phyloP scores from a whole-genome alignment of 2,888 invertebrate genomes.

The Plebejus argus region DNA sequence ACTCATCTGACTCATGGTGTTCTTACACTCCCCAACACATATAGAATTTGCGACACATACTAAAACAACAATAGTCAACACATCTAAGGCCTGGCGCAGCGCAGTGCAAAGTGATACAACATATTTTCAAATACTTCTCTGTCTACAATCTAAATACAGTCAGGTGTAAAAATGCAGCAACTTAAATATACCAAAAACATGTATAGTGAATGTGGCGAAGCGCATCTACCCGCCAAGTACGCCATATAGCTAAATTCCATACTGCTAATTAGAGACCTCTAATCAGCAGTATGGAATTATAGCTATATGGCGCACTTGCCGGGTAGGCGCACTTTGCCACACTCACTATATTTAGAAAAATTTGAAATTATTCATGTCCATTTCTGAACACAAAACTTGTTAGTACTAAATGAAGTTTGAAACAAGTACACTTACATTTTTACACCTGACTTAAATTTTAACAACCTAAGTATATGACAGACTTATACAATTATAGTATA shows the following conservation, averaged over 20 bases:
- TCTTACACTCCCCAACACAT: constrained; percentile 52
- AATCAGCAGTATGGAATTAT: too few species aligned
- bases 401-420: not conserved
- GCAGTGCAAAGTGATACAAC: constrained; percentile 25
- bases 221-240: too few species aligned
- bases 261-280: too few species aligned
- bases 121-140: constrained; percentile 5
- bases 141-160: not conserved
- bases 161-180: not conserved
- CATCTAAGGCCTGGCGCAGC: constrained; percentile 63
- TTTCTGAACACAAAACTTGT: not conserved
- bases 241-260: too few species aligned
- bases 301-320: too few species aligned
- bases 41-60: constrained; percentile 58
- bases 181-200: not conserved
- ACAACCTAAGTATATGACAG: constrained; percentile 15
- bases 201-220: too few species aligned
- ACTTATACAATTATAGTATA: constrained; percentile 16
- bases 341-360: not conserved
- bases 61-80: constrained; percentile 64
- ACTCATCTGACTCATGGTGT: constrained; percentile 41
- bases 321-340: too few species aligned
- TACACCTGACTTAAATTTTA: not conserved
- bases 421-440: not conserved
- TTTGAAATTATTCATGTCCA: not conserved